Conservation (phyloP, 2,888 invertebrate species). For the Celastrina argiolus region DNA sequence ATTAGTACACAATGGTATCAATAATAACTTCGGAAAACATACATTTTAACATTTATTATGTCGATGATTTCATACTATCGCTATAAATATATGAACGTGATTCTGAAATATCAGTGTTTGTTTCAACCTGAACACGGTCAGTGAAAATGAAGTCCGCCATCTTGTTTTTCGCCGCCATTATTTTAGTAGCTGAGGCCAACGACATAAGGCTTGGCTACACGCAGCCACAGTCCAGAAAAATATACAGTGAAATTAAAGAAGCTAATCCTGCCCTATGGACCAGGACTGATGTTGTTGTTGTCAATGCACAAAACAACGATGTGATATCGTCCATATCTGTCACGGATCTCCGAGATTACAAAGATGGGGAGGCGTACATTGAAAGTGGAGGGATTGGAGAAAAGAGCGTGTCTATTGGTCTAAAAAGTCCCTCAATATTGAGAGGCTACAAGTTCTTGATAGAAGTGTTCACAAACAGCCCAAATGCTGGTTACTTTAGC, state of each 20-base stretch:
- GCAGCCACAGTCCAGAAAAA: conserved; percentile 42
- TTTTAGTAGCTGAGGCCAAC: conserved; percentile 36
- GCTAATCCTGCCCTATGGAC: conserved; percentile 60
- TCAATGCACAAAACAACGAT: conserved; percentile 50
- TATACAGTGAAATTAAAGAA: conserved; percentile 55
- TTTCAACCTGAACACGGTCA: background rate
- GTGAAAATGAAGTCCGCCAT: conserved; percentile 26
- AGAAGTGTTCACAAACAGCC: conserved; percentile 52
- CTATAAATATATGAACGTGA: conserved; percentile 28
- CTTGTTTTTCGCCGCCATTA: conserved; percentile 19
- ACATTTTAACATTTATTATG: conserved; percentile 27
- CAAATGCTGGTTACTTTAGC: conserved; percentile 40
- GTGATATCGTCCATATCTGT: conserved; percentile 56
- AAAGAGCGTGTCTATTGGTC: conserved; percentile 52
- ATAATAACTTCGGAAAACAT: conserved; percentile 27
- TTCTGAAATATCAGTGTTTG: conserved; percentile 28
- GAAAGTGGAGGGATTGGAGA: conserved; percentile 57
- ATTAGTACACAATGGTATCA: conserved; percentile 28
- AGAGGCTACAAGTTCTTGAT: conserved; percentile 61
- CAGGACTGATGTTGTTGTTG: conserved; percentile 52
- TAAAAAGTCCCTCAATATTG: conserved; percentile 58
- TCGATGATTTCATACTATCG: conserved; percentile 31
- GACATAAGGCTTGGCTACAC: conserved; percentile 47
- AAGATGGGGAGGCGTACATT: conserved; percentile 55
- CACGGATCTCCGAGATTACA: conserved; percentile 56